phyloP scores from a whole-genome alignment of 1,140 invertebrate species.

The Drosophila ironensis region DNA sequence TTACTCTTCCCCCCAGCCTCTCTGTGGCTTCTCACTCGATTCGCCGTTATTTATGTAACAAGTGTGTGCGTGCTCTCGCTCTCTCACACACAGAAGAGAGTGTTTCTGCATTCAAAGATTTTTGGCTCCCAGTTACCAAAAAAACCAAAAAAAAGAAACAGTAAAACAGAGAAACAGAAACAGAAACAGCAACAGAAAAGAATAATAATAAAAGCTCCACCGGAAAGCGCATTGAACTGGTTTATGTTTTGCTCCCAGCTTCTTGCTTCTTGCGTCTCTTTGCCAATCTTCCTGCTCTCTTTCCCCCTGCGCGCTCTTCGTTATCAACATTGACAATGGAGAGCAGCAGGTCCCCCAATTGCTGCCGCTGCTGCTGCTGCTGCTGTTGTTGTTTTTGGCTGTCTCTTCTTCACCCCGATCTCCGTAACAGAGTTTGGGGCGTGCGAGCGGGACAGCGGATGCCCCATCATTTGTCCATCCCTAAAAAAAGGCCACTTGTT shows the following conservation, averaged over 20 bases:
- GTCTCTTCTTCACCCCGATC: not conserved
- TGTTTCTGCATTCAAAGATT: too few relatives aligned
- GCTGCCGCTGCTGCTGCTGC: not conserved
- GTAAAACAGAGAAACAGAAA: too few relatives aligned
- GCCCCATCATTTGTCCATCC: not conserved
- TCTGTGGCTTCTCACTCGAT: conserved; percentile 63
- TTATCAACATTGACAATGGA: conserved; percentile 59
- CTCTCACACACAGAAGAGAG: too few relatives aligned
- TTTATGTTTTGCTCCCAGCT: conserved; percentile 55
- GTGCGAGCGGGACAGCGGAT: not conserved
- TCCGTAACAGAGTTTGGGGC: not conserved
- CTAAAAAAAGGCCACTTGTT: not conserved
- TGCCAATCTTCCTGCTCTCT: conserved; percentile 5
- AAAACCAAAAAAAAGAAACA: conserved; percentile 12
- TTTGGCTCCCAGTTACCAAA: too few relatives aligned
- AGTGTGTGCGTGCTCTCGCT: conserved; percentile 61
- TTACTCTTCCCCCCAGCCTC: too few relatives aligned
- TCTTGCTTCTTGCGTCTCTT: conserved; percentile 21
- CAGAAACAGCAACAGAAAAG: conserved; percentile 4
- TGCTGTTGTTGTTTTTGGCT: too few relatives aligned
- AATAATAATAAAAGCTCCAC: conserved; percentile 50
- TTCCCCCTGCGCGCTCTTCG: conserved; percentile 12
- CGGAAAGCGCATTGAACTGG: conserved; percentile 71
- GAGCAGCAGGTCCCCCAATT: conserved; percentile 23
- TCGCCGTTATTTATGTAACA: conserved; percentile 79